Evolutionary conservation across 2,797 vertebrate genomes (phyloP), one percentile per base, ranked within the genome.

Genomic region (Gila robusta): DNA sequence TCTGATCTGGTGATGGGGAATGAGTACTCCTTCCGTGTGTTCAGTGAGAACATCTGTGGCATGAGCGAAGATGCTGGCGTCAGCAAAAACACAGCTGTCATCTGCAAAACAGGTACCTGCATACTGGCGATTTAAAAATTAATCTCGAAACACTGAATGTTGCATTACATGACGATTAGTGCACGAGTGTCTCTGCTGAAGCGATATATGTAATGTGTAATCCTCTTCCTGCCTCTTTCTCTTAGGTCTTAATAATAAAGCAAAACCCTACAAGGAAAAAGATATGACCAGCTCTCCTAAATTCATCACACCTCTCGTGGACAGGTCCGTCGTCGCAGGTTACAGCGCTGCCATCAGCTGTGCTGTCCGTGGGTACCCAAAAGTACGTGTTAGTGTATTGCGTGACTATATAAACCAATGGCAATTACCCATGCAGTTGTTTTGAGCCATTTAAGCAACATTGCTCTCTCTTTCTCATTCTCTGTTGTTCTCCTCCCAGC

Each of bases 1-100:
- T 96, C 97, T 0, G 97, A 98, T 90, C 96, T 98, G 91, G 94
- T 98, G 87, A 96, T 98, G 95, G 97, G 97, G 85, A 98, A 98
- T 3, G 96, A 97, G 88, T 98, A 96, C 90, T 94, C 91, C 70
- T 98, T 98, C 90, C 94, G 97, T 6, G 92, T 98, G 71, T 96
- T 87, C 94, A 96, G 95, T 1, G 95, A 97, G 92, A 98, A 98
- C 92, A 91, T 97, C 92, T 97, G 97, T 6, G 97, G 97, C 64
- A 93, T 96, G 86, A 97, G 97, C 0, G 96, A 98, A 1, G 91
- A 88, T 0, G 87, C 96, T 0, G 95, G 95, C 0, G 1, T 96
- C 88, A 96, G 97, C 93, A 96, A 96, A 94, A 97, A 98, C 94
- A 97, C 95, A 0, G 97, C 97, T 67, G 6, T 87, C 88, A 96